Percentiles rank a stretch among this genome's conserved stretches.
Conservation (phyloP, 2,888 invertebrate species). For the Colletes collaris region DNA sequence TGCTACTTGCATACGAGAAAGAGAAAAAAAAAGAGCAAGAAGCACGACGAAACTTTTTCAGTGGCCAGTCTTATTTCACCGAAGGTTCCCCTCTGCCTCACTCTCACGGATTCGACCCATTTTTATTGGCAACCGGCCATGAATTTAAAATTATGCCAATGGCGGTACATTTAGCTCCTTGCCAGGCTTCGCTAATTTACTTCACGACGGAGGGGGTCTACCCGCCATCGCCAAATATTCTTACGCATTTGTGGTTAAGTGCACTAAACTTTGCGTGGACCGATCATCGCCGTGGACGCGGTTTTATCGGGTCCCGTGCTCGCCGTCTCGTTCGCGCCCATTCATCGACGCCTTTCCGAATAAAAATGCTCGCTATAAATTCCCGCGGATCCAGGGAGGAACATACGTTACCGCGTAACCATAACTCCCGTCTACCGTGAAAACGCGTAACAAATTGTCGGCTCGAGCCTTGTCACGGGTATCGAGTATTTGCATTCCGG, state of each 20-base stretch:
- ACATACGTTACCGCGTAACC: too few species aligned
- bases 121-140: slow-evolving; percentile 68
- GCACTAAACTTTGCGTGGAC: not conserved
- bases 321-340: too few species aligned
- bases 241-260: slow-evolving; percentile 29
- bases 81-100: slow-evolving; percentile 12
- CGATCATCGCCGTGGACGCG: too few species aligned
- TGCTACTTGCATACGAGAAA: slow-evolving; percentile 28
- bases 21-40: not conserved
- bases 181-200: slow-evolving; percentile 67
- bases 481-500: too few species aligned
- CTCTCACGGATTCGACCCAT: slow-evolving; percentile 38
- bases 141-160: slow-evolving; percentile 70
- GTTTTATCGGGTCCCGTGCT: too few species aligned
- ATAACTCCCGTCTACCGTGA: too few species aligned
- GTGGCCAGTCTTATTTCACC: slow-evolving; percentile 47
- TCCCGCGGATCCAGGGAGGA: too few species aligned
- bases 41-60: slow-evolving; percentile 46
- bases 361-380: not conserved
- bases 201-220: slow-evolving; percentile 49
- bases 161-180: slow-evolving; percentile 68
- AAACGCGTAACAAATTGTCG: too few species aligned
- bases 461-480: too few species aligned
- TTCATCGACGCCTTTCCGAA: not conserved
- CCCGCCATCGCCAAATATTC: slow-evolving; percentile 59